Base-by-base conservation (phyloP, 2,888 invertebrate species). In the Caenorhabditis virilis region DNA sequence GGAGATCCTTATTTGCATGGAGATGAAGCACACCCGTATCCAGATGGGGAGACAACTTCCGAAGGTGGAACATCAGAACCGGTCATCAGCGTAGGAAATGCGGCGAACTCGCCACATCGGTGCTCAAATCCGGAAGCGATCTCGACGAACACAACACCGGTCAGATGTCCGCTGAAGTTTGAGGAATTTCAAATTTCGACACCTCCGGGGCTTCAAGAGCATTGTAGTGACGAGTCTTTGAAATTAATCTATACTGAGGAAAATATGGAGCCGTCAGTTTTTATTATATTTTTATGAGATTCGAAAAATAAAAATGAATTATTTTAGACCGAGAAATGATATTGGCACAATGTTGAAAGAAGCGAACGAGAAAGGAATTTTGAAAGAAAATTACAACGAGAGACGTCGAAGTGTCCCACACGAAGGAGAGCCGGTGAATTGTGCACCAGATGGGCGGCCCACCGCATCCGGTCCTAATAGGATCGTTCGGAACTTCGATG, bases 11-110 rank as follows among this genome's bases (percentile, higher is more conserved):
- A 47, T 58, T 61, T 41, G 42, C 69, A 73, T 45, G 73, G 80
- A 20, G 80, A 80, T 47, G 79, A 80, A 53, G 72, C 66, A 4
- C 63, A 71, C 41, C 77, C 78, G 2, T 82, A 79, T 45, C 63
- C 64, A 2, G 59, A 60, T 2, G 60, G 53, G 9, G 48, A 27
- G 20, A 65, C 72, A 1, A 62, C 72, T 1, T 63, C 69, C 20
- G 56, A 47, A 27, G 60, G 43, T 23, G 26, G 35, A 45, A 30
- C 45, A 16, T 20, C 20, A 11, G 42, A 42, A 5, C 42, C 42
- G 13, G 13, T 18, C 2, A n/a, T 45, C 18, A 3, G 5, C 16
- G 45, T 45, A 7, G 7, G 27, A n/a, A n/a, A n/a, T 38, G 15
- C 45, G 2, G 9, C 15, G n/a, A 18, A 2, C 5, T n/a, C 18